These are phyloP conservation scores for Lerista edwardsae DNA, from an alignment of 2,797 vertebrate species.

Conservation along the genomic window DNA sequence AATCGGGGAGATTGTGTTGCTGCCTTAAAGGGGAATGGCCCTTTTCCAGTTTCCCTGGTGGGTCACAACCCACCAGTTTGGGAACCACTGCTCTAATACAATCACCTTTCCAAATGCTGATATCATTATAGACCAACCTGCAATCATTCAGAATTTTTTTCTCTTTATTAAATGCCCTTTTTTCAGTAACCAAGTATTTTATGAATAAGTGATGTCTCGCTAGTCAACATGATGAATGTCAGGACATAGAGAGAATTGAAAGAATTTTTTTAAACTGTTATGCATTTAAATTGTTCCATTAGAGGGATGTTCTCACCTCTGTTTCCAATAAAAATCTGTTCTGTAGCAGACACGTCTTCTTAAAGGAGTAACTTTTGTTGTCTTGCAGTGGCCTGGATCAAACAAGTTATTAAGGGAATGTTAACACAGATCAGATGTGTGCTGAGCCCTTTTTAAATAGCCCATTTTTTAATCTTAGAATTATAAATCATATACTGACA, in stretches of 20 bases:
- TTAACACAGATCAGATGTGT: slow-evolving; percentile 53
- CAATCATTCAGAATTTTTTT: slow-evolving; percentile 46
- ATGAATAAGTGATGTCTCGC: slow-evolving; percentile 71
- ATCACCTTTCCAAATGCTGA: slow-evolving; percentile 41
- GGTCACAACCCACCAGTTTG: too few species aligned
- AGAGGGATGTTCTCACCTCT: slow-evolving; percentile 59
- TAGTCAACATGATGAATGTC: slow-evolving; percentile 73
- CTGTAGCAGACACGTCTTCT: slow-evolving; percentile 54
- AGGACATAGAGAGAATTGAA: slow-evolving; percentile 62
- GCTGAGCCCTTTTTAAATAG: slow-evolving; percentile 16
- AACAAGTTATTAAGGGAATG: slow-evolving; percentile 55
- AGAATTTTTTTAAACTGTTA: slow-evolving; percentile 72
- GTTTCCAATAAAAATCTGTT: slow-evolving; percentile 58
- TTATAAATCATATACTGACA: slow-evolving; percentile 16
- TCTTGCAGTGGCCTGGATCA: slow-evolving; percentile 49
- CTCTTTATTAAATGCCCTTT: slow-evolving; percentile 51
- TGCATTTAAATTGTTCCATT: slow-evolving; percentile 82
- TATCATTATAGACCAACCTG: slow-evolving; percentile 34
- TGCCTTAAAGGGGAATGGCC: too few species aligned
- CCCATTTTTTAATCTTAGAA: neutral
- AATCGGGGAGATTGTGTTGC: too few species aligned
- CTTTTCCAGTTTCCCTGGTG: too few species aligned
- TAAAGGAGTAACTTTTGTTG: slow-evolving; percentile 56
- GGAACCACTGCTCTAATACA: slow-evolving; percentile 3
- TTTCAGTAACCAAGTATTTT: slow-evolving; percentile 61